A percentile compares a stretch with the other conserved stretches of the same genome.
phyloP scores from a whole-genome alignment of 35 echinoderm and acorn worm species.

The Holothuria glaberrima region DNA sequence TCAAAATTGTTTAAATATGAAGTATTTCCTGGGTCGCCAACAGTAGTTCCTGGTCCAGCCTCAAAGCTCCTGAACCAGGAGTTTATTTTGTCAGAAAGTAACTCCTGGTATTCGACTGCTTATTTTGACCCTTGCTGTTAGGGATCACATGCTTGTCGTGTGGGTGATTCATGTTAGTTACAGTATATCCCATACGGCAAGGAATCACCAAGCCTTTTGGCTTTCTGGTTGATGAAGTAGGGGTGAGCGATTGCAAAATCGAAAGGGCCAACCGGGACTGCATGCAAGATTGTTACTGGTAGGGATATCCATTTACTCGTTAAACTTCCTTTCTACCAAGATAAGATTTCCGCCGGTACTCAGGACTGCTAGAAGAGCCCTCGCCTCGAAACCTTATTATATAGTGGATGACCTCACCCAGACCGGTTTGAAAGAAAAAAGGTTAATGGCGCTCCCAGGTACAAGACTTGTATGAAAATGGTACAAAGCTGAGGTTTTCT shows the following conservation, averaged over 20 bases:
- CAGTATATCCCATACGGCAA: too few species aligned
- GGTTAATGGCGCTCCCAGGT: constrained; percentile 24
- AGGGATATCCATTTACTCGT: neutral
- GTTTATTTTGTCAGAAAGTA: too few species aligned
- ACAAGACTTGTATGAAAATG: constrained; percentile 27
- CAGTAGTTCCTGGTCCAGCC: too few species aligned
- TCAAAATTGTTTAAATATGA: too few species aligned
- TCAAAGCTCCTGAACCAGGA: too few species aligned
- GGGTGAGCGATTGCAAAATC: neutral
- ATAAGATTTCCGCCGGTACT: constrained; percentile 17
- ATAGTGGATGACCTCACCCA: constrained; percentile 29
- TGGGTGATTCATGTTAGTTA: too few species aligned
- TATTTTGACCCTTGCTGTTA: too few species aligned
- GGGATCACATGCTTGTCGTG: too few species aligned
- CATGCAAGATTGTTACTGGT: neutral
- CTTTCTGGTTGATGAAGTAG: constrained; percentile 8
- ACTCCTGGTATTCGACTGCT: too few species aligned
- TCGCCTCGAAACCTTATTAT: neutral
- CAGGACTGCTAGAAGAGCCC: constrained; percentile 5
- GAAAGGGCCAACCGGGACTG: neutral
- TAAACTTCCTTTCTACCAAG: constrained; percentile 6
- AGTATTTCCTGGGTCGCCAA: too few species aligned
- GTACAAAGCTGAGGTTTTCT: constrained; percentile 34
- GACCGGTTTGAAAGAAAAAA: constrained; percentile 20
- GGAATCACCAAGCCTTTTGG: too few species aligned